phyloP scores from a whole-genome alignment of 2,888 invertebrate species.

The Hypena proboscidalis region DNA sequence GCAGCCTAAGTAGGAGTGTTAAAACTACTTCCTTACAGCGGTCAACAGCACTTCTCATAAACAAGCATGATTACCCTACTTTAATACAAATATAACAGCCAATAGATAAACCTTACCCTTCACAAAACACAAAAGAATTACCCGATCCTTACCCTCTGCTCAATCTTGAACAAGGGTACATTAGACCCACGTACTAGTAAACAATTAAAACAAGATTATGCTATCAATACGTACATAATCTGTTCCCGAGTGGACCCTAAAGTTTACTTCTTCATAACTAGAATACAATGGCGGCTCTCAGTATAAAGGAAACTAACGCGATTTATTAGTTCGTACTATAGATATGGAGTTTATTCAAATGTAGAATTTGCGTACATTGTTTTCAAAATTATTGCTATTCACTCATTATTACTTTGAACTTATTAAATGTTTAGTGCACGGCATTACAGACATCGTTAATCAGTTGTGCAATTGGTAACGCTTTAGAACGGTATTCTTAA shows the following conservation, averaged over 20 bases:
- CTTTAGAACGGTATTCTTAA: too few relatives aligned
- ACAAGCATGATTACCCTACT: neutral
- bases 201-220: conserved; percentile 41
- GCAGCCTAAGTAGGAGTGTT: too few relatives aligned
- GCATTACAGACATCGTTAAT: too few relatives aligned
- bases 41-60: too few relatives aligned
- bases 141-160: conserved; percentile 10
- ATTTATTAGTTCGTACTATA: conserved; percentile 17
- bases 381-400: neutral
- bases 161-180: conserved; percentile 21
- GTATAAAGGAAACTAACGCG: conserved; percentile 9
- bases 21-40: too few relatives aligned
- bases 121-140: conserved; percentile 18
- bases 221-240: conserved; percentile 27
- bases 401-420: too few relatives aligned
- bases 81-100: conserved; percentile 1
- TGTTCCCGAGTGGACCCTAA: conserved; percentile 19
- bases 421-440: too few relatives aligned
- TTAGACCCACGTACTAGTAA: conserved; percentile 25
- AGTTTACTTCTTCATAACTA: conserved; percentile 31
- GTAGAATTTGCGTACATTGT: neutral
- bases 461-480: too few relatives aligned
- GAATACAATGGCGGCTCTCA: conserved; percentile 4
- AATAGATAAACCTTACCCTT: conserved; percentile 4
- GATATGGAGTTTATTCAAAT: neutral